Evolutionary conservation across 2,888 invertebrate genomes (phyloP), one percentile per base, ranked within the genome.

Genomic region (Pseudococcus longispinus): DNA sequence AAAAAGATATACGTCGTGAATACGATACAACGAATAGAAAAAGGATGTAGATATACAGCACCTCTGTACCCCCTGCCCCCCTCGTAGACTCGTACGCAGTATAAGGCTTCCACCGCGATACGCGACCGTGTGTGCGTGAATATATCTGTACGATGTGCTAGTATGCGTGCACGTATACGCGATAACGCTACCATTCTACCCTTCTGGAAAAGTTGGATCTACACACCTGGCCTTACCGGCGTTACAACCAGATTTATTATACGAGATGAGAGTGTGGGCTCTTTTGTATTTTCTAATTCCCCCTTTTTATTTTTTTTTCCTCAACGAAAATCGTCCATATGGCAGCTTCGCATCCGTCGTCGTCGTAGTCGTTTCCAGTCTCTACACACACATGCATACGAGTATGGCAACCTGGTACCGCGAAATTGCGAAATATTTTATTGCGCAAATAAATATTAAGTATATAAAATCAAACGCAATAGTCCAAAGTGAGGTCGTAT

Each of bases 151-250:
- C 32, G 29, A 29, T 70, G 70, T 11, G 77, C 11, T 80, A 42
- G 42, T 42, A 29, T 80, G 42, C 42, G 42, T 37, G 42, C 42
- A 42, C 77, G 42, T 42, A 37, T 37, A 20, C 42, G 42, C 77
- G 60, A 60, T 60, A 60, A 60, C 20, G 77, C 70, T 70, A 29
- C 85, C 65, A 85, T 32, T 55, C 51, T 55, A 51, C 86, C 80
- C 80, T 86, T 86, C 77, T 86, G 86, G 86, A 86, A 77, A 86
- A 86, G 77, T 77, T 86, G 80, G 55, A 86, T 80, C 42, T 74
- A 86, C 86, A 86, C 86, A 86, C 86, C 86, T 86, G 86, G 86
- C 86, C 74, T 86, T 86, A 80, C 86, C 86, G 86, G 80, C 86
- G 77, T 70, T 80, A 80, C 32, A 86, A 86, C 86, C 86, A 86